Conservation (phyloP, 2,797 vertebrate genomes). For the Falco concolor region DNA sequence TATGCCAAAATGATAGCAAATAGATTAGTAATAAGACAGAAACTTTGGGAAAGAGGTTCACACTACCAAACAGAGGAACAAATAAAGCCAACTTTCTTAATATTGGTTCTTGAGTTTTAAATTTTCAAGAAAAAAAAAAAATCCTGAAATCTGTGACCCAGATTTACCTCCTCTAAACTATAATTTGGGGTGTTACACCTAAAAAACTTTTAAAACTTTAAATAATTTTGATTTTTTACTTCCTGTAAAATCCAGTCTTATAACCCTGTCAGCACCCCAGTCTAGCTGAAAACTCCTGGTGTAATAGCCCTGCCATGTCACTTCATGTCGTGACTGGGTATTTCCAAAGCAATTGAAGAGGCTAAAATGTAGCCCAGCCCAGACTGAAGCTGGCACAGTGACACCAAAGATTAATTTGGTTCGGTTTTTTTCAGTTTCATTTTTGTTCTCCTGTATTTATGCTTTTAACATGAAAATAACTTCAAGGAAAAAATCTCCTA, state of each 20-base stretch:
- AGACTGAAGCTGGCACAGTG: background rate
- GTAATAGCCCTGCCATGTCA: background rate
- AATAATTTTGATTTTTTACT: background rate
- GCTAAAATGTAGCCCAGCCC: background rate
- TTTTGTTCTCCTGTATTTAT: background rate
- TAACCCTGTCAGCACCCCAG: background rate
- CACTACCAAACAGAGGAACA: background rate
- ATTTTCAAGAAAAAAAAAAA: background rate
- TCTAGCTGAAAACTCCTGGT: background rate
- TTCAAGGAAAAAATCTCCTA: background rate
- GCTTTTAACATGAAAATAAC: background rate
- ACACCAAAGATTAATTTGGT: background rate
- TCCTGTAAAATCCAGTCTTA: background rate
- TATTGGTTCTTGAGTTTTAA: background rate
- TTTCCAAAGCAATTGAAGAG: background rate
- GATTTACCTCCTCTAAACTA: background rate
- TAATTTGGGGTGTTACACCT: background rate
- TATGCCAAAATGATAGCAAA: background rate
- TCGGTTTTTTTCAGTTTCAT: background rate
- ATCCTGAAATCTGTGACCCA: background rate
- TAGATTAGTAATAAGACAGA: background rate
- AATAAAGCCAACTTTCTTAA: background rate
- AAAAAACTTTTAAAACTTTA: background rate
- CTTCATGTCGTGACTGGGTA: background rate
- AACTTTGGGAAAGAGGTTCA: background rate